phyloP scores from a whole-genome alignment of 2,113 vertebrate species.

The Zosterops japonicus region DNA sequence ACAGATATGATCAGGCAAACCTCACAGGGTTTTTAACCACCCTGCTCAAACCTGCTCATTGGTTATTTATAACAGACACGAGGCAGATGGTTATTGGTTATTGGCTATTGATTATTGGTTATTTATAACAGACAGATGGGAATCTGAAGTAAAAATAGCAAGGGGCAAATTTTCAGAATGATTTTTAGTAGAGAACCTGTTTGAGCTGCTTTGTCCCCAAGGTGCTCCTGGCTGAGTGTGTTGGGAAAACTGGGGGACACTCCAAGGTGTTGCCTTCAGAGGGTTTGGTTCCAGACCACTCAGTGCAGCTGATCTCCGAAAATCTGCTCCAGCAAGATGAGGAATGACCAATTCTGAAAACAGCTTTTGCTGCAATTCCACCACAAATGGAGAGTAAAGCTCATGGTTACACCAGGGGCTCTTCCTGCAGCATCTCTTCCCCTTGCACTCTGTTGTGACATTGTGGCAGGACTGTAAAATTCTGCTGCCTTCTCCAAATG shows the following conservation, averaged over 20 bases:
- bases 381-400: fast-evolving
- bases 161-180: neutral
- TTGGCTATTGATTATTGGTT: neutral
- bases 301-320: neutral
- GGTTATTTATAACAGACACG: fast-evolving
- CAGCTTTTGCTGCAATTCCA: neutral
- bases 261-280: neutral
- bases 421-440: neutral
- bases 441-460: too few species aligned
- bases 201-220: neutral
- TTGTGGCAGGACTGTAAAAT: too few species aligned
- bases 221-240: neutral
- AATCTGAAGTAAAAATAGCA: neutral
- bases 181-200: neutral
- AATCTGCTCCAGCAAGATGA: neutral
- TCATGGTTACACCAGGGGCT: too few species aligned
- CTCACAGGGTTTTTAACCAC: neutral
- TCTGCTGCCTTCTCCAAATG: too few species aligned
- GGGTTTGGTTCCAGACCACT: neutral
- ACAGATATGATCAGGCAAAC: neutral
- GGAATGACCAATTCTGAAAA: neutral
- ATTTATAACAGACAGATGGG: neutral
- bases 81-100: neutral
- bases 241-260: neutral
- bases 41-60: neutral